Base-by-base conservation (phyloP, 2,888 invertebrate species). In the Neria commutata region DNA sequence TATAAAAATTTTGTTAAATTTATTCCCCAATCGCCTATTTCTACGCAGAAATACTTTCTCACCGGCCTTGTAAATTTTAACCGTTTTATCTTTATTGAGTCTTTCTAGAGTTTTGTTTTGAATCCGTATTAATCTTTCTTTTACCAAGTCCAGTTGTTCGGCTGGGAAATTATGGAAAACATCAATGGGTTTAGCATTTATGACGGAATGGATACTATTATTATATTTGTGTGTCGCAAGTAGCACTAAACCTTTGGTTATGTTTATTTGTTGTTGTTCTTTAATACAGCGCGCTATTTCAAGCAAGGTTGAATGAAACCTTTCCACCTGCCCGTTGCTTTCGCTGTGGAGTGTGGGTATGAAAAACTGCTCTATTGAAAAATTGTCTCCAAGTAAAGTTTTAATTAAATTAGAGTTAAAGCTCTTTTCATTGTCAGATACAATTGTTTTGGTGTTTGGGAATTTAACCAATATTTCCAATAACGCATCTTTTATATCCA, bases 261-360 rank as follows among this genome's bases (percentile, higher is more conserved):
- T 23, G 1, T 6, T 34, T 33, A 54, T 52, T 19, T 56, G 29
- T 33, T 51, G 52, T 51, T 57, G 52, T 37, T n/a, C 34, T 17
- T 57, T 52, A n/a, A 57, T 46, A 4, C 46, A 52, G 23, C 51
- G 42, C 11, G 34, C 51, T 33, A 57, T 56, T 16, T 55, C 56
- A n/a, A 40, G 24, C 25, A 56, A 8, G 8, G 40, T 49, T 16
- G 24, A 37, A 24, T 51, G 52, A 6, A 47, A 55, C 25, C 17
- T 55, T 46, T 55, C 48, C 16, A 55, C 29, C 54, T 55, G 51
- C 24, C 51, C 55, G 24, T 55, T 59, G 25, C 46, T 50, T 11
- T 16, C 37, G 49, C 54, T 54, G 53, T 54, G 54, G 14, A 53
- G 42, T 29, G 62, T 54, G 11, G 62, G 53, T 23, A 46, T 48